phyloP scores from a whole-genome alignment of 2,888 invertebrate species.

The Ormyrus rosae region DNA sequence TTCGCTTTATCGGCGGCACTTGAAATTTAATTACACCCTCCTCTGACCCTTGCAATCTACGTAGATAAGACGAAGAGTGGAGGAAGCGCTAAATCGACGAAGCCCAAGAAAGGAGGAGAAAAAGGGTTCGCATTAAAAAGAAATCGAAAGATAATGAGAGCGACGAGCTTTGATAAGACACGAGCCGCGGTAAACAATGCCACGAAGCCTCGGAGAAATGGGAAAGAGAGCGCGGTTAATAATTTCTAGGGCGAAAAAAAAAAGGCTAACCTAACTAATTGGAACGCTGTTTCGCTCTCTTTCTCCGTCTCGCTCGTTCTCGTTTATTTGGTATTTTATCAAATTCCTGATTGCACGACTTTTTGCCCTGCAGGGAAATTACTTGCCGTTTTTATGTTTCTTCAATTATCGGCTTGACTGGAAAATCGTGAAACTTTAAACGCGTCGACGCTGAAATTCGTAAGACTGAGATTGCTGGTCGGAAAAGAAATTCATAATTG shows the following conservation, averaged over 20 bases:
- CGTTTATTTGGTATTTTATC: no score
- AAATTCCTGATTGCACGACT: no score
- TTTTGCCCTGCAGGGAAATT: not conserved
- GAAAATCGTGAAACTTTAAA: no score
- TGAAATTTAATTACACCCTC: slow-evolving; percentile 38
- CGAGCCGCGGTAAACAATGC: slow-evolving; percentile 35
- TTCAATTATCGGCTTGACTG: not conserved
- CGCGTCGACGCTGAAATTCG: not conserved
- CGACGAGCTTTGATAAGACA: slow-evolving; percentile 37
- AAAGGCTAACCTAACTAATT: slow-evolving; percentile 16
- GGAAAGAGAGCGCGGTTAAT: not conserved
- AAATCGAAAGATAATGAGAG: slow-evolving; percentile 43
- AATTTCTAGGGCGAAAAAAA: not conserved
- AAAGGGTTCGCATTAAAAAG: not conserved
- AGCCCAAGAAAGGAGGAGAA: slow-evolving; percentile 1
- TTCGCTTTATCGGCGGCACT: not conserved
- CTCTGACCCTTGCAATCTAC: not conserved
- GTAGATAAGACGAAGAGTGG: not conserved
- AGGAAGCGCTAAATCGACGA: not conserved
- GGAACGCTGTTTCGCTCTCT: slow-evolving; percentile 1
- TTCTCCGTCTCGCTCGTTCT: not conserved
- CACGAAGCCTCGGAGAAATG: not conserved
- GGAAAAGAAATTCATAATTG: no score
- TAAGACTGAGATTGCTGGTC: not conserved
- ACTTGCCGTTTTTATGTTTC: not conserved